These are phyloP conservation scores for Mugil cephalus DNA, from an alignment of 2,113 vertebrate genomes.

Conservation along the genomic window DNA sequence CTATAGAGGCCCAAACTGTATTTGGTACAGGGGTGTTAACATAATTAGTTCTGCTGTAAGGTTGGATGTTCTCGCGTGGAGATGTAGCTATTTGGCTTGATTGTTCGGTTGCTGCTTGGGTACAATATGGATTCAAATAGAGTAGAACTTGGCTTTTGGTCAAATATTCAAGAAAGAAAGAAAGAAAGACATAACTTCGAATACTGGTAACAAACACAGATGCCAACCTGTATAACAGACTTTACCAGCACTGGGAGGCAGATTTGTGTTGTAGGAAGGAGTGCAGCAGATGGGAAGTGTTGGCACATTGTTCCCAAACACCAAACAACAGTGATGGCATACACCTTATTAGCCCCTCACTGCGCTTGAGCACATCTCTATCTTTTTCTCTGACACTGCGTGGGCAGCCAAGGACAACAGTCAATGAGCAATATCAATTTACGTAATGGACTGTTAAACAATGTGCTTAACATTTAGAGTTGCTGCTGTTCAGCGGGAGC, in stretches of 20 bases:
- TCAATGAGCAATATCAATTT: slow-evolving; percentile 79
- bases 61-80: no score
- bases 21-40: no score
- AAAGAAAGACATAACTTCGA: no score
- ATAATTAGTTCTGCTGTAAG: no score
- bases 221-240: no score
- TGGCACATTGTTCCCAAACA: slow-evolving; percentile 19
- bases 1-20: no score
- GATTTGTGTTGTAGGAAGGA: background rate
- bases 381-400: slow-evolving; percentile 50
- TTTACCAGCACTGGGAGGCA: background rate
- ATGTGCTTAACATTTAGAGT: slow-evolving; percentile 69
- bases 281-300: slow-evolving; percentile 37
- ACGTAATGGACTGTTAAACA: slow-evolving; percentile 78
- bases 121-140: no score
- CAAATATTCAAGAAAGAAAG: no score
- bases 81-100: no score
- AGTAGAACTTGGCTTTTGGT: no score
- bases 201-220: no score
- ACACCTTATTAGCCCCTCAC: slow-evolving; percentile 25
- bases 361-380: slow-evolving; percentile 34
- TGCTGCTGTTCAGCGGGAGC: slow-evolving; percentile 51
- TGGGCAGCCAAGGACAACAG: slow-evolving; percentile 74
- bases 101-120: no score
- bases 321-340: slow-evolving; percentile 34